Evolutionary conservation across 2,113 vertebrate species (phyloP), one percentile per base, ranked within the genome.

Genomic region (Scopus umbretta): DNA sequence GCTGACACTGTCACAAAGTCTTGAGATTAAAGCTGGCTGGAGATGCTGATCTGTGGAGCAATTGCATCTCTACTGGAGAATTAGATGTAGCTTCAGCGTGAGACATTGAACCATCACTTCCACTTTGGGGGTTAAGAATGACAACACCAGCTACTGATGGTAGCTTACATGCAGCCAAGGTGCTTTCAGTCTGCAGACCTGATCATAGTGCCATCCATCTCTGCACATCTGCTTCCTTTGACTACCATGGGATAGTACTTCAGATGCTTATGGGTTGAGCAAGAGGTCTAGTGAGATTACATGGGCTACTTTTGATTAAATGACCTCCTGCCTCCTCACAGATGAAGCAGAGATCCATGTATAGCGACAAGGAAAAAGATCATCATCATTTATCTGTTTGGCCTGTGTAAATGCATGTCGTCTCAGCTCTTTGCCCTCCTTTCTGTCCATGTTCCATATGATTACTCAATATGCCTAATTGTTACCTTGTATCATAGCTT

Each of bases 401-500:
- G 26, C 30, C 78, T 61, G 10, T 53, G 42, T 36, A n/a, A 38
- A 63, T 6, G 19, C 0, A 0, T 63, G 43, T 72, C 45, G 68
- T 30, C 27, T 59, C 52, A 61, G 47, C 30, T 65, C 53, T 68
- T 75, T 43, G 30, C 62, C 88, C 52, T 43, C 32, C 30, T 86
- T 16, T 66, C 58, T 25, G 6, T 5, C 73, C 13, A 0, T 10
- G 65, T 50, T 26, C 61, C 78, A 38, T 32, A 61, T 52, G 32
- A 21, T 9, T 43, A 66, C 55, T 79, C 22, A 7, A 4, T n/a
- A 34, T 0, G 4, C 61, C 45, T 55, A 42, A 72, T 53, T 73
- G 53, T 72, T 94, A 56, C 68, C 84, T 45, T 85, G 73, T 91
- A 79, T 78, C 84, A 79, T 93, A 68, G 85, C 85, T 94, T 96